phyloP scores from a whole-genome alignment of 2,113 vertebrate genomes.

The Phyllopteryx taeniolatus region DNA sequence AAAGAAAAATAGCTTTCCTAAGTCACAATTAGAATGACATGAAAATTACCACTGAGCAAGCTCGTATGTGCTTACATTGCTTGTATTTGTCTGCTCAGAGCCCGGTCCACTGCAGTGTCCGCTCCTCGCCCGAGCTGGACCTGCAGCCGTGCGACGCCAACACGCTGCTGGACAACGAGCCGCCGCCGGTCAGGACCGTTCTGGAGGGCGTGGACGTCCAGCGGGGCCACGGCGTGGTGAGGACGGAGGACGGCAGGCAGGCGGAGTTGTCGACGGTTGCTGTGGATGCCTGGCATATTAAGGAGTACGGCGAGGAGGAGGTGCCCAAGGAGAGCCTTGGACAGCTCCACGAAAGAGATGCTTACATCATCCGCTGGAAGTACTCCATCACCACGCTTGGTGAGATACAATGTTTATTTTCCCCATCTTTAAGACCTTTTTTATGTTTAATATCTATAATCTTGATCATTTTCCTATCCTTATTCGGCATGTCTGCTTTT shows the following conservation, averaged over 20 bases:
- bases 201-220: conserved; percentile 77
- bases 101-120: conserved; percentile 42
- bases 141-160: conserved; percentile 69
- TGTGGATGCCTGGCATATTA: conserved; percentile 76
- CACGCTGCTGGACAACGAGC: conserved; percentile 61
- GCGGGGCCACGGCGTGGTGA: conserved; percentile 72
- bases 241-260: conserved; percentile 68
- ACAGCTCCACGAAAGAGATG: conserved; percentile 74
- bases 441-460: too few relatives aligned
- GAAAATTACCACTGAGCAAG: too few relatives aligned
- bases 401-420: conserved; percentile 33
- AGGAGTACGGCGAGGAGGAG: conserved; percentile 73
- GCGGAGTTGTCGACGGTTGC: conserved; percentile 68
- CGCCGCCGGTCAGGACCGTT: conserved; percentile 33
- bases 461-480: too few relatives aligned
- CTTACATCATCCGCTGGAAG: conserved; percentile 79
- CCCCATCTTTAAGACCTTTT: too few relatives aligned
- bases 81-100: conserved; percentile 43
- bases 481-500: too few relatives aligned
- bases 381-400: conserved; percentile 76
- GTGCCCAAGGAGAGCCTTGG: conserved; percentile 67
- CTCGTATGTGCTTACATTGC: too few relatives aligned
- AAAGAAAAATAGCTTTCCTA: background rate
- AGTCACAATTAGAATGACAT: too few relatives aligned
- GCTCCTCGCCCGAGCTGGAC: conserved; percentile 57